phyloP scores from a whole-genome alignment of 2,113 vertebrate species.

The Cercocebus atys region DNA sequence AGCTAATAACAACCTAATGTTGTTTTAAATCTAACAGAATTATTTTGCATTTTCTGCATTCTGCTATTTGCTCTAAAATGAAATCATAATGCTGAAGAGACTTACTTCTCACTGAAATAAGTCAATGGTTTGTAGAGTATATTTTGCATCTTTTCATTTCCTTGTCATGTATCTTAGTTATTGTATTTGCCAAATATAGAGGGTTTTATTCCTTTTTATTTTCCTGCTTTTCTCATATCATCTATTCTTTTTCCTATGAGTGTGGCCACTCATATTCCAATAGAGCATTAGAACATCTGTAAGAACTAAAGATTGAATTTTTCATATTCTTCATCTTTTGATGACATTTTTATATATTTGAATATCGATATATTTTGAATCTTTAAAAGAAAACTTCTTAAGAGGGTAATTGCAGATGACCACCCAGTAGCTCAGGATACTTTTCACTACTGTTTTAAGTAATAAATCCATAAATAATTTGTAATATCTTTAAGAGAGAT shows the following conservation, averaged over 20 bases:
- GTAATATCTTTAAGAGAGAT: neutral
- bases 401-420: neutral
- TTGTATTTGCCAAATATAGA: neutral
- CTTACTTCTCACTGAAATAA: neutral
- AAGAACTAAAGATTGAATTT: neutral
- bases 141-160: neutral
- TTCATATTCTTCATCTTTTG: neutral
- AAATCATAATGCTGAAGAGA: neutral
- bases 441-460: neutral
- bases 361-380: neutral
- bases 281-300: neutral
- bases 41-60: neutral
- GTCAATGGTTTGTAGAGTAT: neutral
- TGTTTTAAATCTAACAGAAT: neutral
- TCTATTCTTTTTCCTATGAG: neutral
- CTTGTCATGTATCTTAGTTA: neutral
- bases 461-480: neutral
- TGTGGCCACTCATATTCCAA: neutral
- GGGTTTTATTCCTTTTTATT: neutral
- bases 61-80: neutral
- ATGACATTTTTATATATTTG: neutral
- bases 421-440: neutral
- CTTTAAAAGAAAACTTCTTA: neutral
- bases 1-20: neutral
- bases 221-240: conserved; percentile 10